A percentile compares a stretch with the other conserved stretches of the same genome.
phyloP scores from a whole-genome alignment of 2,888 invertebrate genomes.

The Drosophila eohydei region DNA sequence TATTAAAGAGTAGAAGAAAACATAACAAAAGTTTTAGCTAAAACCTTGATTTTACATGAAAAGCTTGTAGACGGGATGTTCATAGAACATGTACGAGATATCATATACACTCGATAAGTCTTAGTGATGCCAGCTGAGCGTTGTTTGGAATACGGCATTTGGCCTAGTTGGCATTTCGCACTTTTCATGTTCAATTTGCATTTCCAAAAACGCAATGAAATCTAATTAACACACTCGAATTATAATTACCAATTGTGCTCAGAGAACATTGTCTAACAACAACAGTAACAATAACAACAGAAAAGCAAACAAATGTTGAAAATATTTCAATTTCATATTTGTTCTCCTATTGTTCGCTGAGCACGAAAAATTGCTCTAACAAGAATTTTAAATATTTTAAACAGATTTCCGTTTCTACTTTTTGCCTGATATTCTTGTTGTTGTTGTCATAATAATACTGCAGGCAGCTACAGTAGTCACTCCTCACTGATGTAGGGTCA shows the following conservation, averaged over 20 bases:
- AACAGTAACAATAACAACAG: not conserved
- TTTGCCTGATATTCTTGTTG: not conserved
- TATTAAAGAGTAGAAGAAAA: too few relatives aligned
- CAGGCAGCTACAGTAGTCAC: slow-evolving; percentile 11
- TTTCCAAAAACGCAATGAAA: slow-evolving; percentile 3
- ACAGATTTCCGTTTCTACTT: not conserved
- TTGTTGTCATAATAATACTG: not conserved
- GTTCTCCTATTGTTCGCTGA: not conserved
- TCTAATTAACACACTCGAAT: not conserved
- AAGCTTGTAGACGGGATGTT: too few relatives aligned
- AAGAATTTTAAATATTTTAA: slow-evolving; percentile 33
- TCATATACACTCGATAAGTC: not conserved
- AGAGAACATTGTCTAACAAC: not conserved
- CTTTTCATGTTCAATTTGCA: not conserved
- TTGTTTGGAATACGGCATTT: not conserved
- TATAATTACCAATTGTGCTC: not conserved
- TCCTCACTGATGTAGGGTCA: too few relatives aligned
- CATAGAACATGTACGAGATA: not conserved
- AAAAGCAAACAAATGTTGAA: slow-evolving; percentile 1
- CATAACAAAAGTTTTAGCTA: too few relatives aligned
- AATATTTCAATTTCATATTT: not conserved
- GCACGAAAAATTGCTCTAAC: slow-evolving; percentile 8
- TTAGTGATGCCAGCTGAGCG: too few relatives aligned
- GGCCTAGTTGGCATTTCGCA: not conserved
- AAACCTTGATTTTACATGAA: too few relatives aligned